Evolutionary conservation across 2,888 invertebrate species (phyloP).

Genomic region (Hypercompe scribonia): DNA sequence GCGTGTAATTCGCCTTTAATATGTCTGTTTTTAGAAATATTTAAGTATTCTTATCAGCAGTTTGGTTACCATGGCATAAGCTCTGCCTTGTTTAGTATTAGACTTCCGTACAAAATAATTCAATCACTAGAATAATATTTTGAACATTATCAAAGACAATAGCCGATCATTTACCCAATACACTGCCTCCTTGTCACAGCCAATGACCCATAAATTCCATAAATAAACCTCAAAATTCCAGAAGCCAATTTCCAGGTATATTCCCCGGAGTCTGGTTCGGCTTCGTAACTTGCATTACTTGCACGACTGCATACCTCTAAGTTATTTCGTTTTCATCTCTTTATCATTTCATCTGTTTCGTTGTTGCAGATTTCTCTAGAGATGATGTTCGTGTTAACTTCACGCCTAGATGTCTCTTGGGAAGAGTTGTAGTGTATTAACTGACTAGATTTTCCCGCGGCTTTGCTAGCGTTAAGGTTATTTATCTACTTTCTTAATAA

Average conservation of each 20-base stretch:
- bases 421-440: background rate
- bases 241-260: background rate
- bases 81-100: too few relatives aligned
- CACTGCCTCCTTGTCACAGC: too few relatives aligned
- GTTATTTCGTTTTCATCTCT: slow-evolving; percentile 7
- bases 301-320: background rate
- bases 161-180: too few relatives aligned
- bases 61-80: too few relatives aligned
- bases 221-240: background rate
- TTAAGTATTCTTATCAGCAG: too few relatives aligned
- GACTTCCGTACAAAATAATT: too few relatives aligned
- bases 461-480: background rate
- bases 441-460: background rate
- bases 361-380: slow-evolving; percentile 10
- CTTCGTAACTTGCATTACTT: slow-evolving; percentile 8
- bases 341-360: slow-evolving; percentile 1
- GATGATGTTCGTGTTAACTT: slow-evolving; percentile 2
- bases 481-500: background rate
- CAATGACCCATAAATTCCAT: background rate
- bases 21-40: too few relatives aligned
- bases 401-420: background rate
- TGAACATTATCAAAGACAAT: too few relatives aligned
- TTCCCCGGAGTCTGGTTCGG: background rate
- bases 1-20: too few relatives aligned
- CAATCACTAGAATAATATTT: too few relatives aligned